phyloP scores from a whole-genome alignment of 2,797 vertebrate genomes.

The Acanthopagrus latus region DNA sequence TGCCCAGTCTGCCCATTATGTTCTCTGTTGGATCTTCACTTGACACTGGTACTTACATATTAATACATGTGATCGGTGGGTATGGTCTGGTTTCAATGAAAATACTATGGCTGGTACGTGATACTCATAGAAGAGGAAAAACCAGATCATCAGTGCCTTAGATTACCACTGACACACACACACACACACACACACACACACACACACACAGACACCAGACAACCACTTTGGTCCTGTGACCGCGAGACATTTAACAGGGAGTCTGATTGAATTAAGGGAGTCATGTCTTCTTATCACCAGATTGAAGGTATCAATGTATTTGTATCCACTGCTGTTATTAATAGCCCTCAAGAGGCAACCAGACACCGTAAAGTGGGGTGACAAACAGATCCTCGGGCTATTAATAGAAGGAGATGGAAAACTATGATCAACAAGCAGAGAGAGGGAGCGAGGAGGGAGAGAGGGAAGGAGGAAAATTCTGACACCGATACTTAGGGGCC shows the following conservation, averaged over 20 bases:
- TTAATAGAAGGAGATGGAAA: constrained; percentile 78
- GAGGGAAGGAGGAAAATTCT: constrained; percentile 42
- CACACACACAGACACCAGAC: constrained; percentile 9
- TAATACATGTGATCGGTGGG: constrained; percentile 66
- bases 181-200: constrained; percentile 12
- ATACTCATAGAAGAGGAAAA: constrained; percentile 60
- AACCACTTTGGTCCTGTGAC: constrained; percentile 31
- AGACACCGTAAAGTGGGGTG: constrained; percentile 79
- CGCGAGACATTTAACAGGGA: constrained; percentile 56
- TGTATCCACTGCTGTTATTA: constrained; percentile 75
- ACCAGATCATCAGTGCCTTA: constrained; percentile 58
- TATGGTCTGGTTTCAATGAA: constrained; percentile 78
- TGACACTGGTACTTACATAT: constrained; percentile 61
- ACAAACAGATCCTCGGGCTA: constrained; percentile 76
- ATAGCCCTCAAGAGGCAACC: constrained; percentile 81
- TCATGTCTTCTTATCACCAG: constrained; percentile 73
- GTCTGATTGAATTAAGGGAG: constrained; percentile 81
- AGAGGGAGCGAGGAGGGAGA: constrained; percentile 12
- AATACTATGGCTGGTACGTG: constrained; percentile 72
- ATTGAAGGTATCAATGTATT: constrained; percentile 78
- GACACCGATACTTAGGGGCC: constrained; percentile 41
- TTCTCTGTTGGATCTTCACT: constrained; percentile 12
- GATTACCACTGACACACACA: constrained; percentile 47
- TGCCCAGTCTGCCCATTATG: neutral
- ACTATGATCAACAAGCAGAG: constrained; percentile 54